Conservation (phyloP, 2,797 vertebrate genomes). For the Schizothorax lantsangensis region DNA sequence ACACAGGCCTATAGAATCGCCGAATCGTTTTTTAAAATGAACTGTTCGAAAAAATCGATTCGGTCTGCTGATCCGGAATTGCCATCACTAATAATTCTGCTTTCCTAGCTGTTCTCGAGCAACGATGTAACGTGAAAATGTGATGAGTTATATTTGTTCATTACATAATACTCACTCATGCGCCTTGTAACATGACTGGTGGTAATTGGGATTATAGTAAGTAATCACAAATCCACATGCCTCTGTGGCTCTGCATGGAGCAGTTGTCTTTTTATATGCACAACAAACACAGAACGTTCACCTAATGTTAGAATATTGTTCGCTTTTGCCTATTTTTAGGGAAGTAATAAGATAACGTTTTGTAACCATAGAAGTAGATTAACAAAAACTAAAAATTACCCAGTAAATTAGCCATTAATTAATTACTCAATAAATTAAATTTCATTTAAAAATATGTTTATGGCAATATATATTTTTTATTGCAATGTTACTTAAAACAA, state of each 20-base stretch:
- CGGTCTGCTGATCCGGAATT: not conserved
- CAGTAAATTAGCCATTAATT: too few species aligned
- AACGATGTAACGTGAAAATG: not conserved
- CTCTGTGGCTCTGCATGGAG: not conserved
- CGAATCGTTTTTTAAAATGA: not conserved
- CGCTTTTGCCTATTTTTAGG: not conserved
- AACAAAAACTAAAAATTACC: too few species aligned
- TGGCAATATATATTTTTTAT: too few species aligned
- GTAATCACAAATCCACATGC: not conserved
- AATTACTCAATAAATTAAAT: too few species aligned
- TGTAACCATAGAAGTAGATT: too few species aligned
- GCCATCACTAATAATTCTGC: not conserved
- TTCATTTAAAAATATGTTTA: too few species aligned
- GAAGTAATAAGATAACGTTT: not conserved
- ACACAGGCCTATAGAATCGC: not conserved
- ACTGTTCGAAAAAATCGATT: slow-evolving; percentile 10
- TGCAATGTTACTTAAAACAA: too few species aligned
- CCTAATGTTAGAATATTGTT: not conserved
- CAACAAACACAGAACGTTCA: not conserved
- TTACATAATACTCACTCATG: not conserved
- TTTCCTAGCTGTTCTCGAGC: not conserved
- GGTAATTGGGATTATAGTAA: slow-evolving; percentile 11
- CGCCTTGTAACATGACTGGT: not conserved
- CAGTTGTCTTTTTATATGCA: not conserved
- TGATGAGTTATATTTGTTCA: not conserved